Percentiles rank a stretch among this genome's conserved stretches.
Evolutionary conservation across 2,113 vertebrate species (phyloP).

Genomic region (Scomber colias): DNA sequence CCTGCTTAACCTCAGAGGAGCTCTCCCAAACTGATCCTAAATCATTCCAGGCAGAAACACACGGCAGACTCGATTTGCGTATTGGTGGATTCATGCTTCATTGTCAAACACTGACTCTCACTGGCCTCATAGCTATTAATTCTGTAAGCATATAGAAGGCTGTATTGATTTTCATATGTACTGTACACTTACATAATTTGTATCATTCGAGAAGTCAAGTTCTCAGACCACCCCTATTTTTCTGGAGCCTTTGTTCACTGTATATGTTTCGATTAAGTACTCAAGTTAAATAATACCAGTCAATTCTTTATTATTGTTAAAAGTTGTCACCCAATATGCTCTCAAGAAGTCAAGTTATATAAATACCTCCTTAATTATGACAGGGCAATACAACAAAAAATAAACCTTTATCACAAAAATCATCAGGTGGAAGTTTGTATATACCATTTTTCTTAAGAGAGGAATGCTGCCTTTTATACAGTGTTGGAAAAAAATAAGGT

Average conservation of each 20-base stretch:
- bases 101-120: conserved; percentile 76
- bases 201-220: conserved; percentile 44
- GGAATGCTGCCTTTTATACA: not conserved
- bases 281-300: not conserved
- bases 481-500: conserved; percentile 11
- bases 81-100: conserved; percentile 77
- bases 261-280: conserved; percentile 15
- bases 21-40: conserved; percentile 71
- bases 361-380: not conserved
- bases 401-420: not conserved
- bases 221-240: conserved; percentile 1
- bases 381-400: not conserved
- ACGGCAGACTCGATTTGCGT: conserved; percentile 70
- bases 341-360: not conserved
- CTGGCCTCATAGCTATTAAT: conserved; percentile 72
- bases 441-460: not conserved
- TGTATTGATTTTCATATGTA: conserved; percentile 47
- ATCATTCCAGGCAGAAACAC: conserved; percentile 76
- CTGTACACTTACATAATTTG: conserved; percentile 55
- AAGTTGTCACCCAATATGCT: not conserved
- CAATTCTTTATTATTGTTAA: conserved; percentile 15
- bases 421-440: not conserved
- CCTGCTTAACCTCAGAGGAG: conserved; percentile 77
- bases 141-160: conserved; percentile 29
- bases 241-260: conserved; percentile 15